Evolutionary conservation across 2,797 vertebrate species (phyloP).

Genomic region (Sebastes nivosus): DNA sequence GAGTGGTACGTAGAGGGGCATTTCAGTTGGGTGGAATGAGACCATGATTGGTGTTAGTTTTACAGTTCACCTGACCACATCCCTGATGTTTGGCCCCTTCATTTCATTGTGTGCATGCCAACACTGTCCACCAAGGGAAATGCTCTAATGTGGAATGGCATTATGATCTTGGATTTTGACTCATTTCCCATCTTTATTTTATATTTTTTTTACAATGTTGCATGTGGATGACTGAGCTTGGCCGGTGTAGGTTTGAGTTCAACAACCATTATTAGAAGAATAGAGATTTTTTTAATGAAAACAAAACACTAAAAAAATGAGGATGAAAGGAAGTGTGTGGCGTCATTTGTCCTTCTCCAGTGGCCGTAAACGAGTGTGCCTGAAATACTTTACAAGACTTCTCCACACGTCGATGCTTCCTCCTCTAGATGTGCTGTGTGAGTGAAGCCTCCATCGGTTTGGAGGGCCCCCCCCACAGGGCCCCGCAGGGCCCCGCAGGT

Average conservation of each 20-base stretch:
- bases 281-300: conserved; percentile 60
- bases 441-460: conserved; percentile 60
- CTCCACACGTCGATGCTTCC: conserved; percentile 53
- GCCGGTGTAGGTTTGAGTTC: conserved; percentile 48
- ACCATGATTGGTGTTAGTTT: background rate
- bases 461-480: background rate
- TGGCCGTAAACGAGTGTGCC: conserved; percentile 76
- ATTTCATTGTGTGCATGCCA: conserved; percentile 46
- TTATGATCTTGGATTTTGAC: conserved; percentile 39
- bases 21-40: conserved; percentile 24
- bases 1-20: conserved; percentile 44
- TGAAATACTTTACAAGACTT: conserved; percentile 66
- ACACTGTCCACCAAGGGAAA: conserved; percentile 38
- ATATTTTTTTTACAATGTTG: conserved; percentile 31
- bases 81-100: conserved; percentile 26
- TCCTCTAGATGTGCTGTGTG: conserved; percentile 37
- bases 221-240: conserved; percentile 57
- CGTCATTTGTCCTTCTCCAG: conserved; percentile 69
- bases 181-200: conserved; percentile 12
- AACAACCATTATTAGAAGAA: conserved; percentile 55
- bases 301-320: conserved; percentile 74
- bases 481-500: background rate
- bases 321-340: conserved; percentile 56
- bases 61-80: conserved; percentile 9
- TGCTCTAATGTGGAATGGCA: conserved; percentile 37